Base-by-base conservation (phyloP, 2,113 vertebrate genomes). In the Jaculus jaculus region DNA sequence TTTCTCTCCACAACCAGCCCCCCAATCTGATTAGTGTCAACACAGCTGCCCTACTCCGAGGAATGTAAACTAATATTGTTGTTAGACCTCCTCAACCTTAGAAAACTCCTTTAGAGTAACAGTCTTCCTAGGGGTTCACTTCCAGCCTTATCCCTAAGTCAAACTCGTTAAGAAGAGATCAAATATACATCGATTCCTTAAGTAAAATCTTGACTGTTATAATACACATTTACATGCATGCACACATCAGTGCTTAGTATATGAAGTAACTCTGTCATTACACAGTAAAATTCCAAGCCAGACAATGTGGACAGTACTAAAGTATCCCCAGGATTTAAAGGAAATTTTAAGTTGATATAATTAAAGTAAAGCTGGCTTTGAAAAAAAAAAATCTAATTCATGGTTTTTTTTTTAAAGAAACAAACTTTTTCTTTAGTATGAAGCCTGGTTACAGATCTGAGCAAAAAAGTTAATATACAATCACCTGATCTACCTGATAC, bases 21-120 rank as follows among this genome's bases (percentile, higher is more conserved):
- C 8, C 21, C 79, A 87, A 96, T 96, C 97, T 93, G 96, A 96
- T 34, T 85, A 97, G 96, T 97, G 98, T 98, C 98, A 98, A 98
- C 97, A 98, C 98, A 98, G 98, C 98, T 98, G 98, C 97, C 95
- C 97, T 98, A 97, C 98, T 97, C 58, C 3, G 93, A 98, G 98
- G 98, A 98, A 98, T 98, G 98, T 98, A 98, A 98, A 97, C 97
- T 97, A 98, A 98, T 98, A 98, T 98, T 97, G 97, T 97, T 66
- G 95, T 96, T 97, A 98, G 97, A 98, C 97, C 97, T 97, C 97
- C 94, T 97, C 97, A 96, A 96, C 86, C 95, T 90, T 94, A 97
- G 84, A 97, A 97, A 97, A 97, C 98, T 97, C 98, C 98, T 97
- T 98, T 96, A 85, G 90, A 97, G 97, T 95, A 97, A 88, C 78